Percentiles rank a stretch among this genome's conserved stretches.
These are phyloP conservation scores for Phalanger gymnotis DNA, from an alignment of 2,797 vertebrate species.

Conservation along the genomic window DNA sequence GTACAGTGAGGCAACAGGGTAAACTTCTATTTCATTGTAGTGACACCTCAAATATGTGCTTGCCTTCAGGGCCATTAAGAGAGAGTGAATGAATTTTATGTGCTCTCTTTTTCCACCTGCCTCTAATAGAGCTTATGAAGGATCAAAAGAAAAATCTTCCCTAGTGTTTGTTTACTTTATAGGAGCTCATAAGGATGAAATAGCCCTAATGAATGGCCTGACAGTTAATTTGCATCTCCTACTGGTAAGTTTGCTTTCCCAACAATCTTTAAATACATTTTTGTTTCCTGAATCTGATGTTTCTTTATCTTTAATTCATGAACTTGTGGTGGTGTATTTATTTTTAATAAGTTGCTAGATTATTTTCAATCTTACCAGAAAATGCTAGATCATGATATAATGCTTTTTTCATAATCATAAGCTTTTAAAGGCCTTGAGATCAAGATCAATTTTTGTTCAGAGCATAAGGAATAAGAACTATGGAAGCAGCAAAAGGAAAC, in stretches of 20 bases:
- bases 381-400: constrained; percentile 32
- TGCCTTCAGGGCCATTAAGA: constrained; percentile 67
- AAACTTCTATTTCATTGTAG: constrained; percentile 67
- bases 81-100: constrained; percentile 19
- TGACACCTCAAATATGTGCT: constrained; percentile 71
- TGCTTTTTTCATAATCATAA: constrained; percentile 52
- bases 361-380: constrained; percentile 64
- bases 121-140: constrained; percentile 51
- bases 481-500: constrained; percentile 28
- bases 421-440: constrained; percentile 45
- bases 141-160: constrained; percentile 61
- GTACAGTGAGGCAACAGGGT: constrained; percentile 66
- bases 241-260: constrained; percentile 87
- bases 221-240: constrained; percentile 96
- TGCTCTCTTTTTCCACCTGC: constrained; percentile 52
- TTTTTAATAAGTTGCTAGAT: constrained; percentile 59
- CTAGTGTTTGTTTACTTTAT: constrained; percentile 73
- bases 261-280: constrained; percentile 53
- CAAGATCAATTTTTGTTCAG: constrained; percentile 24
- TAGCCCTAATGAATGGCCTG: constrained; percentile 95
- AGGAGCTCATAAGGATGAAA: constrained; percentile 92
- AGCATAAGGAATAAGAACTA: constrained; percentile 32
- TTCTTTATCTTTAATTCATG: constrained; percentile 72
- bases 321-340: constrained; percentile 46
- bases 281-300: constrained; percentile 55